Base-by-base conservation (phyloP, 2,797 vertebrate species). In the Toxotes lorentzi region DNA sequence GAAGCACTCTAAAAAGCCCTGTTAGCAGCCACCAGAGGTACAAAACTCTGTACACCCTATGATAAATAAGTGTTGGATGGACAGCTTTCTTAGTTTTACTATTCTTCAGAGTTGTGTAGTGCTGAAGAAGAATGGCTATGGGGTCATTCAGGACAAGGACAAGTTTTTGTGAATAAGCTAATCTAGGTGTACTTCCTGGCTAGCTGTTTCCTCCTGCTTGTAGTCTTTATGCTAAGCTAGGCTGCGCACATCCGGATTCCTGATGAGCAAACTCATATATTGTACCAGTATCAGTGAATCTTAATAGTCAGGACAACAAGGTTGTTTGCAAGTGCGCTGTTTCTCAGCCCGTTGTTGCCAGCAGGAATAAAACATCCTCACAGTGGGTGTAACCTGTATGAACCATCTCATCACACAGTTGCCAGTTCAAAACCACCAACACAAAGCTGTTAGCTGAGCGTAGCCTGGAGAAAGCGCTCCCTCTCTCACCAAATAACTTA, bases 401-500 rank as follows among this genome's bases (percentile, higher is more conserved):
- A 34, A 16, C 32, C 24, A 35, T 66, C 47, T 57, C 34, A 78
- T 65, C 23, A 69, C 47, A 56, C 35, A 23, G 67, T 69, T 69
- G 32, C 53, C 35, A 30, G 59, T 48, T 67, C 38, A 50, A 59
- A 57, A 21, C 50, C 27, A 24, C 32, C 1, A 27, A 60, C 50
- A 65, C 47, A 47, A 67, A 65, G 76, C 65, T 64, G 38, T 43
- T 64, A 43, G 30, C 32, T 48, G 65, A 63, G 54, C 32, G 54
- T 35, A 69, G 64, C 61, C 75, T 16, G 38, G 30, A 72, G 73
- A 63, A 79, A 78, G 57, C 1, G 34, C 41, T 54, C 38, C 51
- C 35, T 51, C 63, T 43, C 61, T 30, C 10, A 24, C 35, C 57
- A 65, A 62, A 76, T 84, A 40, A 81, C 84, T 86, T 72, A 84